A percentile compares a stretch with the other conserved stretches of the same genome.
Evolutionary conservation across 2,113 vertebrate species (phyloP).

Genomic region (Chaenocephalus aceratus): DNA sequence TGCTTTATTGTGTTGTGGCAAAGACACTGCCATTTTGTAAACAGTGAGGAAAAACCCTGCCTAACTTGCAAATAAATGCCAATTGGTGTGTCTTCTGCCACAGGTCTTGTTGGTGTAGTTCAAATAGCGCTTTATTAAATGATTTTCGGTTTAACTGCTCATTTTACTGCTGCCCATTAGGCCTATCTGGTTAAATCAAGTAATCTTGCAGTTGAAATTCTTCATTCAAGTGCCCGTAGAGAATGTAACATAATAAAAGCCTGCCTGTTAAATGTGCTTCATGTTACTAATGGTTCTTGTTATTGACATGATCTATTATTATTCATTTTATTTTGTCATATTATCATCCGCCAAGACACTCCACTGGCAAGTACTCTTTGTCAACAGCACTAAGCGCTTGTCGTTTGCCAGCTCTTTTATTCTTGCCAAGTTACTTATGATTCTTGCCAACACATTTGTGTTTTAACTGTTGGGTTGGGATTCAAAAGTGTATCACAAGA

Average conservation of each 20-base stretch:
- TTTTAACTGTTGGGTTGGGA: constrained; percentile 42
- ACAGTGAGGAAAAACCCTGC: constrained; percentile 5
- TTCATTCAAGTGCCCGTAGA: constrained; percentile 11
- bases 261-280: constrained; percentile 1
- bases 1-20: background rate
- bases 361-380: constrained; percentile 24
- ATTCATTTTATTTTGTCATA: constrained; percentile 36
- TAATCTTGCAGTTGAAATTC: constrained; percentile 3
- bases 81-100: background rate
- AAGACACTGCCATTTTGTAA: background rate
- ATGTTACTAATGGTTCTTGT: constrained; percentile 6
- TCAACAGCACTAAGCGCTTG: constrained; percentile 29
- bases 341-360: constrained; percentile 12
- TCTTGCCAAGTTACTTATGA: constrained; percentile 22
- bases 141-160: background rate
- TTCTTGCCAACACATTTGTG: constrained; percentile 44
- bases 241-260: constrained; percentile 18
- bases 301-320: constrained; percentile 45
- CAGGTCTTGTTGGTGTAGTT: background rate
- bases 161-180: background rate
- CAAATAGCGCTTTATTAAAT: background rate
- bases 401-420: constrained; percentile 27
- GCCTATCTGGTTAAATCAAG: background rate
- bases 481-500: constrained; percentile 46
- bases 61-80: background rate